Evolutionary conservation across 1,140 invertebrate genomes (phyloP), one percentile per base, ranked within the genome.

Genomic region (Drosophila hydei): DNA sequence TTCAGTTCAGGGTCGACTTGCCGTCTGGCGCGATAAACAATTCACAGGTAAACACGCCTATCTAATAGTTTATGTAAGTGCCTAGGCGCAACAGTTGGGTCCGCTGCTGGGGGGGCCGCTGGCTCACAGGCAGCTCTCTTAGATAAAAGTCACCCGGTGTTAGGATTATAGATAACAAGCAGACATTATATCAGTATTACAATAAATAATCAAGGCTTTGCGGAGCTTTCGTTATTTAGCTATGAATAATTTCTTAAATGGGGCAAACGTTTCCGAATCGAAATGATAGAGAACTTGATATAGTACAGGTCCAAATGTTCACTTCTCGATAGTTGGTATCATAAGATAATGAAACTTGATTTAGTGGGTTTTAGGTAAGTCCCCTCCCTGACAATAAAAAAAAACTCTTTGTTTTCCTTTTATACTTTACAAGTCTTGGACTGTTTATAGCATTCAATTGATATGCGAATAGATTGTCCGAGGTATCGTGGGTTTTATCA

Each of bases 271-370:
- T 33, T 11, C 7, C 3, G 3, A 9, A 30, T 8, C 27, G 1
- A 30, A 3, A 8, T 19, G 14, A 43, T 19, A 19, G 30, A 11
- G 30, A 33, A 11, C 30, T 33, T 33, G 30, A 33, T 33, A 43
- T 42, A 42, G 38, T 7, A 6, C 16, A 18, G 14, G 42, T 43
- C 42, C 42, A 43, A 43, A 43, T 43, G 42, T 43, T 19, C 14
- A 43, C 1, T 43, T 19, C 8, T 43, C 42, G 42, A 7, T 43
- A 19, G 5, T 43, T 43, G 16, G 6, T 43, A 43, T 8, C 14
- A 43, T 3, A 9, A 19, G 42, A 45, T 19, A 45, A 45, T 11
- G 16, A 12, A 11, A 45, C 4, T 21, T 45, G 43, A 45, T 45
- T 19, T 19, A 45, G 43, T 19, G 43, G 7, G 12, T 9, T 1